A percentile compares a stretch with the other conserved stretches of the same genome.
phyloP scores from a whole-genome alignment of 2,113 vertebrate genomes.

The Etheostoma spectabile region DNA sequence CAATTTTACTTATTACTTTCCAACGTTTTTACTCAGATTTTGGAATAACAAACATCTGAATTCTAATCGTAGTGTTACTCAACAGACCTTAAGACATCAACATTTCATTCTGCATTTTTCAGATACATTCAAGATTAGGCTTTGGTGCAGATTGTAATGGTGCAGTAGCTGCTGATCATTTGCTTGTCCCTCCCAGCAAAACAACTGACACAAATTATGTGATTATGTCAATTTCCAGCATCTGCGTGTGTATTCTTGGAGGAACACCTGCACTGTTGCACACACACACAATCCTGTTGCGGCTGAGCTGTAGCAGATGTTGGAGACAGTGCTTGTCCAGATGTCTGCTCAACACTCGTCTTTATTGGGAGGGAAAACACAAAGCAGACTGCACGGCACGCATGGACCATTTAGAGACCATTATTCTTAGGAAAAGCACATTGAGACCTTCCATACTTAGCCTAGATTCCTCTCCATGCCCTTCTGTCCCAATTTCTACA shows the following conservation, averaged over 20 bases:
- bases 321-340: conserved; percentile 56
- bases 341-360: conserved; percentile 50
- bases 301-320: conserved; percentile 63
- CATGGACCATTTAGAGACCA: conserved; percentile 50
- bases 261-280: conserved; percentile 55
- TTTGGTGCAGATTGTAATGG: conserved; percentile 7
- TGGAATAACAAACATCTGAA: not conserved
- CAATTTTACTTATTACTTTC: not conserved
- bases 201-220: conserved; percentile 50
- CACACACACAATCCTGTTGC: conserved; percentile 47
- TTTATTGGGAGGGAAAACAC: conserved; percentile 41
- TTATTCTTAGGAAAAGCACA: conserved; percentile 48
- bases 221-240: conserved; percentile 50
- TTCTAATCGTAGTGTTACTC: conserved; percentile 1
- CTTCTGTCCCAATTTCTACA: conserved; percentile 46
- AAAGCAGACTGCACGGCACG: conserved; percentile 39
- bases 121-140: not conserved
- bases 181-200: conserved; percentile 10
- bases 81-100: not conserved
- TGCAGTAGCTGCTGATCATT: conserved; percentile 7
- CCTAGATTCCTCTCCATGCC: conserved; percentile 43
- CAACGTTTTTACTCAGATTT: not conserved
- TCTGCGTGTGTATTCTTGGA: conserved; percentile 39
- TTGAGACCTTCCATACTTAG: conserved; percentile 39
- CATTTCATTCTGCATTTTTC: not conserved